Base-by-base conservation (phyloP, 2,113 vertebrate species). In the Pelecanus crispus region DNA sequence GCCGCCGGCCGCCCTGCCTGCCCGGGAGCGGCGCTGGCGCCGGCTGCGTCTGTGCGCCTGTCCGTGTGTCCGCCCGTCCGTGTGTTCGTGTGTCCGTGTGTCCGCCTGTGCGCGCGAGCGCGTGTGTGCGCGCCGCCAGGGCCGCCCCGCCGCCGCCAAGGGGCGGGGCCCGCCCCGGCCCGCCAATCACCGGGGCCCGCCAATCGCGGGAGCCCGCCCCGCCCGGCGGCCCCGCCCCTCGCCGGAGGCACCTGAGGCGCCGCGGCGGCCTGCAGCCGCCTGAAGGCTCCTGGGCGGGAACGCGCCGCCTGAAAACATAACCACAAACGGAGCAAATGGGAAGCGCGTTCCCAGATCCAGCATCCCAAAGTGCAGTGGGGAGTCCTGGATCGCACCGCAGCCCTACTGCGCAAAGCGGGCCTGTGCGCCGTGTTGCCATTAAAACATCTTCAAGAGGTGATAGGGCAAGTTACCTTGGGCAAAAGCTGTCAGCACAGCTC, bases 261-360 rank as follows among this genome's bases (percentile, higher is more conserved):
- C n/a, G n/a, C n/a, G n/a, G n/a, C n/a, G n/a, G n/a, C n/a, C n/a
- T n/a, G n/a, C n/a, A n/a, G n/a, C n/a, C n/a, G n/a, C n/a, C 20
- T 1, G 36, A 11, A 17, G 47, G 56, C 61, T n/a, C n/a, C n/a
- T n/a, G n/a, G n/a, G n/a, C n/a, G n/a, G n/a, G n/a, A n/a, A n/a
- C n/a, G n/a, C n/a, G n/a, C n/a, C n/a, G n/a, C n/a, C n/a, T n/a
- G n/a, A n/a, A n/a, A n/a, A n/a, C n/a, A n/a, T n/a, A n/a, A n/a
- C n/a, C n/a, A 91, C 87, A 72, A 81, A 87, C 4, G 87, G 73
- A 92, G 67, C 71, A 91, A 94, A 90, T 83, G 95, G 92, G 92
- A 95, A 94, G 73, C 6, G 31, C 0, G n/a, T 12, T 86, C 70
- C 86, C 50, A 81, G 50, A 92, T 91, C 85, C 85, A 86, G 91